phyloP scores from a whole-genome alignment of 2,797 vertebrate species.

The Enteromius treurensis region DNA sequence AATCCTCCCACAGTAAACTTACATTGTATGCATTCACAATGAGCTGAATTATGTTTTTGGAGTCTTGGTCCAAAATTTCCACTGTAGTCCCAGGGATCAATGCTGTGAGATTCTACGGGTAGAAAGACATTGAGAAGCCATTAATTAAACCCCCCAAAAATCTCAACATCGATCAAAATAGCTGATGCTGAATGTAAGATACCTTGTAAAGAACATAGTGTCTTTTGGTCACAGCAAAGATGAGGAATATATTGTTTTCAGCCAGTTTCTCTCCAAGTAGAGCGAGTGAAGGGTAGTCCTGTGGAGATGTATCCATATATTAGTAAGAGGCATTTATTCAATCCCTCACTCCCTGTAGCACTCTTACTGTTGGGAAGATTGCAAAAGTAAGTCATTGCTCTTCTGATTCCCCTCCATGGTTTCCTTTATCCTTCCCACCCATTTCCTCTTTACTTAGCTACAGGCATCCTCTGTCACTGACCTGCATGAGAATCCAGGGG shows the following conservation, averaged over 20 bases:
- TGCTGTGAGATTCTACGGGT: conserved; percentile 88
- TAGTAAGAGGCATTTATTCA: conserved; percentile 38
- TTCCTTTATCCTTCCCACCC: conserved; percentile 50
- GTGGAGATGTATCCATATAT: conserved; percentile 25
- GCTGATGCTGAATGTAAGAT: conserved; percentile 24
- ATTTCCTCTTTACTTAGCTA: conserved; percentile 45
- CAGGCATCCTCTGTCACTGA: not conserved
- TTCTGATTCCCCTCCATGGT: conserved; percentile 48
- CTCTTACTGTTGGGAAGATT: conserved; percentile 40
- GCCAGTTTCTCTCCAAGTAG: conserved; percentile 95
- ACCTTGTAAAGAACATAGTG: conserved; percentile 97
- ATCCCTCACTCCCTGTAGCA: conserved; percentile 12
- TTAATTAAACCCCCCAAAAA: not conserved
- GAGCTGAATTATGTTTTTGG: conserved; percentile 97
- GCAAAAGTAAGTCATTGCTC: conserved; percentile 51
- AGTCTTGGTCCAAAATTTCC: conserved; percentile 94
- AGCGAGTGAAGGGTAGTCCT: conserved; percentile 97
- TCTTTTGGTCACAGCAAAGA: conserved; percentile 93
- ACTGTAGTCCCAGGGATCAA: conserved; percentile 96
- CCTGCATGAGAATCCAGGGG: not conserved
- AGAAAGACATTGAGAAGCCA: not conserved
- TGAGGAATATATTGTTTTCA: conserved; percentile 96
- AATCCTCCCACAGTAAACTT: conserved; percentile 70
- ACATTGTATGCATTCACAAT: conserved; percentile 94
- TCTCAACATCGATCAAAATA: not conserved